Evolutionary conservation across 2,797 vertebrate species (phyloP), one percentile per base, ranked within the genome.

Genomic region (Mustela erminea): DNA sequence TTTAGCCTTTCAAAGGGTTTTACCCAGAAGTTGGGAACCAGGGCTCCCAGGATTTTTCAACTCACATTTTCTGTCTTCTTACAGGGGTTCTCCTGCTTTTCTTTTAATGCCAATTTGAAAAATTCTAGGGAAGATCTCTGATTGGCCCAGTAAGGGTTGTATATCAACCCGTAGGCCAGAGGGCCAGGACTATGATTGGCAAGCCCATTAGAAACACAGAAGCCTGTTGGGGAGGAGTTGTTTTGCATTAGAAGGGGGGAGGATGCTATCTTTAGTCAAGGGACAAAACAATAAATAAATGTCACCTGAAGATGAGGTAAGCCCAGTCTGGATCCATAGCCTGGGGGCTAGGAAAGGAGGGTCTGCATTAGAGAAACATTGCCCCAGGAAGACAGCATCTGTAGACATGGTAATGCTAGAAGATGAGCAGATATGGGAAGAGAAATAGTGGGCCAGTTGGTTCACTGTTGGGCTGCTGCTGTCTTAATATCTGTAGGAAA

Each of bases 331-430:
- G 23, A 41, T 84, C 35, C 32, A 58, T 25, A 90, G 87, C 27
- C 43, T 87, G 60, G 23, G 46, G 85, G 23, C 38, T 90, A 35
- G 56, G 83, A 74, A 92, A 92, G 35, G 41, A 95, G 80, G 27
- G 21, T 82, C 29, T 96, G 58, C 35, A 46, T 81, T 96, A 95
- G 85, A 94, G 83, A 89, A 89, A 81, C n/a, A 66, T 54, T 68
- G 56, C 25, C 43, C 58, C 13, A 38, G 46, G n/a, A 14, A 86
- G 15, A 49, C 80, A 87, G 52, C 93, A 75, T 92, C 68, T 41
- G 41, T 7, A 52, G 66, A 92, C 35, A 25, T 25, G 20, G 41
- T 35, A 94, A 41, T 85, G 82, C 41, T 86, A 43, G 41, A 90
- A n/a, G 38, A 58, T 35, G 56, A 78, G n/a, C 77, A 66, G 78